Conservation (phyloP, 2,113 vertebrate genomes). For the Myotis davidii region DNA sequence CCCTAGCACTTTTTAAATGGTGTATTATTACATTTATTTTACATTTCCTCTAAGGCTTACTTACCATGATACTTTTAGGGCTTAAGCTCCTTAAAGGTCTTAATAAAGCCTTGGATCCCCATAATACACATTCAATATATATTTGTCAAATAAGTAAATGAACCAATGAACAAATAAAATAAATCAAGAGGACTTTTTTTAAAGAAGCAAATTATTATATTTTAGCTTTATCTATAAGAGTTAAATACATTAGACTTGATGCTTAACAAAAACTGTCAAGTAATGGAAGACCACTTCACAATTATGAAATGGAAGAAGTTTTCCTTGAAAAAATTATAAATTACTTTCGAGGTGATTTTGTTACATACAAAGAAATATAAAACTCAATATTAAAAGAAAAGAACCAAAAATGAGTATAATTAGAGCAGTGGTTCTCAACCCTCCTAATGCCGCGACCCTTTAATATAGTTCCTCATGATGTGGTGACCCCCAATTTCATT, state of each 20-base stretch:
- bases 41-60: not conserved
- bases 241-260: not conserved
- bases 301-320: not conserved
- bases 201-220: not conserved
- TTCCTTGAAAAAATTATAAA: not conserved
- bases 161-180: not conserved
- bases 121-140: not conserved
- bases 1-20: not conserved
- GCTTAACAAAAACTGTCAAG: not conserved
- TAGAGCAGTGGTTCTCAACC: not conserved
- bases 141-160: slow-evolving; percentile 30
- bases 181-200: not conserved
- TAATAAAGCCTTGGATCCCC: not conserved
- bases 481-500: too few species aligned
- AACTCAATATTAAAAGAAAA: not conserved
- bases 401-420: not conserved
- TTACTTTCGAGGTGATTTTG: not conserved
- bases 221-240: not conserved
- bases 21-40: not conserved
- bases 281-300: not conserved
- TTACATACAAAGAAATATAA: not conserved
- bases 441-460: too few species aligned
- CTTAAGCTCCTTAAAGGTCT: not conserved
- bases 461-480: too few species aligned
- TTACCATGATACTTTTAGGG: not conserved